Conservation (phyloP, 2,888 invertebrate genomes). For the Cataglyphis livida region DNA sequence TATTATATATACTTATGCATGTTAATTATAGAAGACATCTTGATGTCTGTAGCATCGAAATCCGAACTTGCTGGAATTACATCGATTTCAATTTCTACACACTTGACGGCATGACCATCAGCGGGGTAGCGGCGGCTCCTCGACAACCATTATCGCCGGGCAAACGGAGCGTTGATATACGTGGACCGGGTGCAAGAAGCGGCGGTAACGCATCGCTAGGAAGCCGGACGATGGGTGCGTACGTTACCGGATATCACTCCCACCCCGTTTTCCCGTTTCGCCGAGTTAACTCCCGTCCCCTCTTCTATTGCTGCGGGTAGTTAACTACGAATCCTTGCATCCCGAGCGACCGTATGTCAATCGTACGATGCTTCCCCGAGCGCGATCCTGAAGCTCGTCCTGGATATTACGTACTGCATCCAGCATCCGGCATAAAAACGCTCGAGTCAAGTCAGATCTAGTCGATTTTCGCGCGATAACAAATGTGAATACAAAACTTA, state of each 20-base stretch:
- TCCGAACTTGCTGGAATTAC: slow-evolving; percentile 26
- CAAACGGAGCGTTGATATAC: slow-evolving; percentile 77
- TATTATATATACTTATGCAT: not conserved
- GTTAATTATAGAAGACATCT: not conserved
- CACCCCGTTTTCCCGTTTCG: slow-evolving; percentile 60
- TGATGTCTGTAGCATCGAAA: not conserved
- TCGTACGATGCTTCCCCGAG: slow-evolving; percentile 17
- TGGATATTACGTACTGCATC: not conserved
- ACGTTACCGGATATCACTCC: slow-evolving; percentile 72
- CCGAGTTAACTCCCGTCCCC: slow-evolving; percentile 67
- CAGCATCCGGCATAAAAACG: not conserved
- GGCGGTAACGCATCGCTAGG: slow-evolving; percentile 79
- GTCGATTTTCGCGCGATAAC: not conserved
- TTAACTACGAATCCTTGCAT: slow-evolving; percentile 75
- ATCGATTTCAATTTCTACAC: slow-evolving; percentile 8
- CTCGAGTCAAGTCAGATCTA: not conserved
- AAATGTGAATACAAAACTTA: not conserved
- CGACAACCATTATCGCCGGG: slow-evolving; percentile 53
- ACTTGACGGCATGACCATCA: slow-evolving; percentile 13
- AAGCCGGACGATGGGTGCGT: slow-evolving; percentile 78
- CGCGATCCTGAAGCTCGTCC: slow-evolving; percentile 13
- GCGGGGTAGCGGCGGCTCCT: not conserved
- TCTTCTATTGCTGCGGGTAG: slow-evolving; percentile 65
- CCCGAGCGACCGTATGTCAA: slow-evolving; percentile 68
- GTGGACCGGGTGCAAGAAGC: slow-evolving; percentile 71